Evolutionary conservation across 2,797 vertebrate species (phyloP), one percentile per base, ranked within the genome.

Genomic region (Chelmon rostratus): DNA sequence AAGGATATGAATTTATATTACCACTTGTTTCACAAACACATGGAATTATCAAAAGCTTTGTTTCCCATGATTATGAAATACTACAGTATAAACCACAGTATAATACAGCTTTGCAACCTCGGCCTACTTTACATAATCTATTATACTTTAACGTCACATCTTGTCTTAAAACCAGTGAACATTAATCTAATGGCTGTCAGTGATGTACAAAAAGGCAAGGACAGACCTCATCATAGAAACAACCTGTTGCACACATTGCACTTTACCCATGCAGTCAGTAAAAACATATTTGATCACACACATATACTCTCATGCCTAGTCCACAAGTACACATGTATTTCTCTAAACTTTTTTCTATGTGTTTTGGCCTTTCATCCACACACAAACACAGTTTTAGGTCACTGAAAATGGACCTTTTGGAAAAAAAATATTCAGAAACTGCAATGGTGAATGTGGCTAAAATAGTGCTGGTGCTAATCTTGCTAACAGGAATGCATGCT

Each of bases 241-340:
- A 25, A 49, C 42, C 70, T 65, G 52, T 35, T 73, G 75, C 57
- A 78, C 74, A 80, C 77, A 92, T 93, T 94, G 91, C 93, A 94
- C 92, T 89, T 89, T 61, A 91, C 91, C 91, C 90, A 83, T 70
- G 64, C 73, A 89, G 85, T 93, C 89, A 77, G 50, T 77, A 77
- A 91, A 81, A 77, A 73, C 42, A 37, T 21, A 58, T 80, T 73
- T 79, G 28, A 74, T 76, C 59, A 58, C 64, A 69, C 33, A 59
- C 6, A 15, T 13, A 3, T 13, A 67, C 19, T 49, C 65, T 80
- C 44, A 31, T 31, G 28, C 28, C 28, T 31, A 31, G 28, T 31
- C 28, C 28, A 31, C 28, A 31, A 31, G 28, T 31, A 2, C 28
- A n/a, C n/a, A n/a, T n/a, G n/a, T n/a, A n/a, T n/a, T n/a, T n/a